These are phyloP conservation scores for Heliothis subflexa DNA, from an alignment of 1,140 invertebrate species.

Conservation along the genomic window DNA sequence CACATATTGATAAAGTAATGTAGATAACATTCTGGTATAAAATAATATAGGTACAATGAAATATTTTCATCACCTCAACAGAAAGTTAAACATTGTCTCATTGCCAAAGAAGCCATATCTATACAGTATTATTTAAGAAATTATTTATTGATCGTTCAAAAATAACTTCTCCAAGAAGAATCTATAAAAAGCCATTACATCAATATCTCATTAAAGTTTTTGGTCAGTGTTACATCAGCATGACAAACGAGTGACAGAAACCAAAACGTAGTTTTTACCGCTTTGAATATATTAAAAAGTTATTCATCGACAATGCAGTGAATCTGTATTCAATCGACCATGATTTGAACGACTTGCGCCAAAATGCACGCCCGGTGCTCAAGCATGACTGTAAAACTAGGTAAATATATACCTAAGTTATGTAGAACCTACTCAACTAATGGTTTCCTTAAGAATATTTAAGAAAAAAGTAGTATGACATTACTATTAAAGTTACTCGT, in stretches of 20 bases:
- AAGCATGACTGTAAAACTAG: background rate
- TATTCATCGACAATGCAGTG: background rate
- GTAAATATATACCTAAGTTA: background rate
- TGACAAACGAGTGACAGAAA: conserved; percentile 1
- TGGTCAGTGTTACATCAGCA: background rate
- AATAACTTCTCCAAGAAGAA: background rate
- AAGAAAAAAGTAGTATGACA: no score
- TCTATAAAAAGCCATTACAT: background rate
- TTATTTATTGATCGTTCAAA: background rate
- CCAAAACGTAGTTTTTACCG: conserved; percentile 4
- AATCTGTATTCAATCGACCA: background rate
- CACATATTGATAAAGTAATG: background rate
- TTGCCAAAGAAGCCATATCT: no score
- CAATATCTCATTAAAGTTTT: background rate
- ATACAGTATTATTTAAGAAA: background rate
- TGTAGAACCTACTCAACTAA: no score
- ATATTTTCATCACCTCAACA: no score
- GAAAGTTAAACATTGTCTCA: no score
- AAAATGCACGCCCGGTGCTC: conserved; percentile 1
- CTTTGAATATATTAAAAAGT: background rate
- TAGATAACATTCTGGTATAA: no score
- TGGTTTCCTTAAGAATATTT: no score
- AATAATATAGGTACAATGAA: no score
- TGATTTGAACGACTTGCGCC: background rate
- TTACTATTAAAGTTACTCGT: no score